Evolutionary conservation across 2,888 invertebrate genomes (phyloP).

Genomic region (Pyrrhosoma nymphula): DNA sequence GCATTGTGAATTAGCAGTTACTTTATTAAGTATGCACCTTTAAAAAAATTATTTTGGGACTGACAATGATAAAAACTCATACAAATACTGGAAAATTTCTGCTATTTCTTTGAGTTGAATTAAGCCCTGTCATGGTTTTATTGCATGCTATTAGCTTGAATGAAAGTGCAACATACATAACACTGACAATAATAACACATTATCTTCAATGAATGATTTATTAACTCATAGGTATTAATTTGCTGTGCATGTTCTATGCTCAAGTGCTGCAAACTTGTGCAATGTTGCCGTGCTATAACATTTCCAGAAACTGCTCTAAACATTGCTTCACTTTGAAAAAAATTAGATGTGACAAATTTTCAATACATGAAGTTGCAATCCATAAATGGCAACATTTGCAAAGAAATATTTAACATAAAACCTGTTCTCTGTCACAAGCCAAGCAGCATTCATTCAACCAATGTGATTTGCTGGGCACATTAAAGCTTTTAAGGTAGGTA

Average conservation of each 20-base stretch:
- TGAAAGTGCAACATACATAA: slow-evolving; percentile 61
- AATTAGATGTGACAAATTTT: not conserved
- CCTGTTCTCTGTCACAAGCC: not conserved
- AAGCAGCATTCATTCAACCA: slow-evolving; percentile 47
- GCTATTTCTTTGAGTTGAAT: not conserved
- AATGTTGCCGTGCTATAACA: slow-evolving; percentile 48
- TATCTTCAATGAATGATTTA: slow-evolving; percentile 47
- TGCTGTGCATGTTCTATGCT: slow-evolving; percentile 47
- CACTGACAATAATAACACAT: slow-evolving; percentile 27
- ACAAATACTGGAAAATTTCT: not conserved
- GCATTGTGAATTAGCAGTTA: not conserved
- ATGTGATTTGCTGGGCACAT: slow-evolving; percentile 48
- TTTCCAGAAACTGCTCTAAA: slow-evolving; percentile 39
- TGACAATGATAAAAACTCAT: slow-evolving; percentile 26
- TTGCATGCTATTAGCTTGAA: slow-evolving; percentile 49
- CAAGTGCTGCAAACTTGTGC: slow-evolving; percentile 49
- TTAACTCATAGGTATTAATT: slow-evolving; percentile 55
- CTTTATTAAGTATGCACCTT: not conserved
- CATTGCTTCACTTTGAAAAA: slow-evolving; percentile 36
- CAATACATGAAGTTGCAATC: not conserved
- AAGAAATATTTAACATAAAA: not conserved
- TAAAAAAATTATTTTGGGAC: not conserved
- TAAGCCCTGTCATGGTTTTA: slow-evolving; percentile 38
- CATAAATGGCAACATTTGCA: slow-evolving; percentile 43
- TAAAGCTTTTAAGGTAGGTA: slow-evolving; percentile 37